A percentile compares a stretch with the other conserved stretches of the same genome.
phyloP scores from a whole-genome alignment of 2,113 vertebrate genomes.

The Campylomormyrus numenius region DNA sequence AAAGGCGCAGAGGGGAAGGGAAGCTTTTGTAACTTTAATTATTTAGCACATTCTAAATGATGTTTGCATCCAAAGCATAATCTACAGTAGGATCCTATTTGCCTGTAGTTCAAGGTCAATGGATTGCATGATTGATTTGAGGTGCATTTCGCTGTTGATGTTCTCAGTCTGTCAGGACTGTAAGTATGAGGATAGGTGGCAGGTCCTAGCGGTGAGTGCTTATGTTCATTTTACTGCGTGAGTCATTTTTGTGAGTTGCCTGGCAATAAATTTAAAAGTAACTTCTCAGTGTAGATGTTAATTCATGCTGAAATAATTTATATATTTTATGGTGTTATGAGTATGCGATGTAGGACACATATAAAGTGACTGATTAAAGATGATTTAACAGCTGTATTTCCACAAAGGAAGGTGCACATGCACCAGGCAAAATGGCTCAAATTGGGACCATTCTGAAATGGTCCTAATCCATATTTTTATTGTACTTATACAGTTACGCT shows the following conservation, averaged over 20 bases:
- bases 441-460: slow-evolving; percentile 68
- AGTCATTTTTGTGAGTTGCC: background rate
- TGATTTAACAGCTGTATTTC: background rate
- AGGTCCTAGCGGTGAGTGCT: background rate
- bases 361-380: background rate
- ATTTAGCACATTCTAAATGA: slow-evolving; percentile 45
- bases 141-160: background rate
- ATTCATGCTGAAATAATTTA: slow-evolving; percentile 7
- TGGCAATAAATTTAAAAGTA: background rate
- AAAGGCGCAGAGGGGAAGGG: slow-evolving; percentile 36
- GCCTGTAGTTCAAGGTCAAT: slow-evolving; percentile 25
- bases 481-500: slow-evolving; percentile 61
- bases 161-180: background rate
- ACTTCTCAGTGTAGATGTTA: background rate
- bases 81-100: slow-evolving; percentile 35
- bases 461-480: slow-evolving; percentile 71
- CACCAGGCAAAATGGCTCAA: slow-evolving; percentile 65
- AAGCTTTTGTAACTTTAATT: slow-evolving; percentile 47
- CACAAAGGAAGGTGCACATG: slow-evolving; percentile 56
- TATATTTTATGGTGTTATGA: background rate
- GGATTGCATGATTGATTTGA: slow-evolving; percentile 1
- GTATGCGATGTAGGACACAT: background rate
- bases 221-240: background rate
- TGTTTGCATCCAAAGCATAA: slow-evolving; percentile 32
- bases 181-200: background rate